Evolutionary conservation across 2,797 vertebrate genomes (phyloP), one percentile per base, ranked within the genome.

Genomic region (Pipistrellus nathusii): DNA sequence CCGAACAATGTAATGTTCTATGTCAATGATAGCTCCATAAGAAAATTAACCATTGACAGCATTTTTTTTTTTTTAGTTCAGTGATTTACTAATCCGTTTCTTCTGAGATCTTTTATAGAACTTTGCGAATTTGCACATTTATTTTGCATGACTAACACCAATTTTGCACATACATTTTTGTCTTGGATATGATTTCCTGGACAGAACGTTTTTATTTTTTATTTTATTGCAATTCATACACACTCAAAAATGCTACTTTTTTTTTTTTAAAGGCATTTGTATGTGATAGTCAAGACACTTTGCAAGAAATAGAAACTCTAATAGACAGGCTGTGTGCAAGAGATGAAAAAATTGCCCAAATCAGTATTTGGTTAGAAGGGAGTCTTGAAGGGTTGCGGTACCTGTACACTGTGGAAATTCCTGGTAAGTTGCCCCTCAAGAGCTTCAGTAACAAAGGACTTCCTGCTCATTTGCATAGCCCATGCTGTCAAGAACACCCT

Each of bases 331-430:
- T 98, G 48, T 8, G 86, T 6, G 66, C 25, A 8, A 94, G 97
- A 94, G 97, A 98, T n/a, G 71, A 91, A 30, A 98, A 96, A 27
- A 68, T 98, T 0, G 75, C 95, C 41, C 41, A 2, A 46, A 95
- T 98, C 62, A 96, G 91, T 6, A 73, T 25, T 25, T 97, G 96
- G 75, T 92, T 98, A 13, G 91, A 96, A 53, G 77, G 93, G 9
- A 93, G 97, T 38, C 81, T 98, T 30, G 76, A 95, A 46, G 96
- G 93, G 30, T 66, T 98, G 81, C 53, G 11, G 32, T 72, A 8
- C 17, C 73, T 98, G 55, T 21, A 51, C 6, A 13, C 17, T 17
- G 1, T 1, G 1, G 62, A 84, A 1, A 3, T 25, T 82, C 2
- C 6, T 3, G 1, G 75, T 89, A 90, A 93, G 87, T 64, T 66